Base-by-base conservation (phyloP, 2,113 vertebrate genomes). In the Xenus cinereus region DNA sequence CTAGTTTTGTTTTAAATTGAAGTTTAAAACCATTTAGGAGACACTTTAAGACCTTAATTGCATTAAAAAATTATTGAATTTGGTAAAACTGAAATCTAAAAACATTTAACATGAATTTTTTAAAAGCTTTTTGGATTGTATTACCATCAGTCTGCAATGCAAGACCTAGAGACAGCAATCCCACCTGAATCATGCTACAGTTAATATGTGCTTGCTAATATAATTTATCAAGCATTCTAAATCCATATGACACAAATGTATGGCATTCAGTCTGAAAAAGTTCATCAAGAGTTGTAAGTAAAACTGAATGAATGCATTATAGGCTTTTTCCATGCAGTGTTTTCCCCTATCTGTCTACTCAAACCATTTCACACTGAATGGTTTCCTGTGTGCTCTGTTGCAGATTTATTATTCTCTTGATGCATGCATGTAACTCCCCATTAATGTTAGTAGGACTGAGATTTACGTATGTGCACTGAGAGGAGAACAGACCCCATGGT, bases 401-500 rank as follows among this genome's bases (percentile, higher is more conserved):
- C 66, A 97, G 74, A 89, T 95, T 97, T 96, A 95, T 94, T 97
- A 66, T 96, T 68, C 81, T 93, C 73, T 91, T 96, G 95, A 94
- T 92, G 95, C n/a, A 86, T 79, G 84, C 21, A 33, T 94, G 86
- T 92, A 98, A 94, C 64, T 97, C 89, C 66, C 85, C 76, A 87
- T 96, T 97, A 97, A 97, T 91, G 96, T 94, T 94, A 94, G 91
- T 77, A 68, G 60, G 90, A 96, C 92, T 90, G 84, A 98, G 97
- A 97, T 98, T 96, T 97, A 97, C 97, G 86, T 97, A 77, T 74
- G 93, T 87, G 92, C 92, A 90, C 84, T 87, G 76, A 93, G 74
- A 95, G 50, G 43, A 97, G 84, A 97, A 95, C 92, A 95, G 96
- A 98, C 93, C 69, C 82, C 57, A 94, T 96, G 84, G 80, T 92